Base-by-base conservation (phyloP, 2,113 vertebrate genomes). In the Macquaria australasica region DNA sequence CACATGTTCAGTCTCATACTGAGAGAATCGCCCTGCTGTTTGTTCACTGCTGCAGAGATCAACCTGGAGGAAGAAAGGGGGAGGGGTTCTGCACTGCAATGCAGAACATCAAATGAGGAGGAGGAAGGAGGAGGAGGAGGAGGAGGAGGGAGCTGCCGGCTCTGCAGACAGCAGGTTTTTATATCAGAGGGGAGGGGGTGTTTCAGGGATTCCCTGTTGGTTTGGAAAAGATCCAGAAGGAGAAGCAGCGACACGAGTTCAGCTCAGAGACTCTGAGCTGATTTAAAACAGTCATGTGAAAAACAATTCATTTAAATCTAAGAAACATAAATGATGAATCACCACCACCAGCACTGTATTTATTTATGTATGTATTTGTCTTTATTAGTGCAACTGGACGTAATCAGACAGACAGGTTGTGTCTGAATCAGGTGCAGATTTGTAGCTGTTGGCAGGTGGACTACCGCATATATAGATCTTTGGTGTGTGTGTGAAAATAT, bases 41-140 rank as follows among this genome's bases (percentile, higher is more conserved):
- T 87, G 70, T 81, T 81, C 70, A 6, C 73, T 86, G 87, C 87
- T 77, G 92, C 83, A 90, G 81, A 90, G 88, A 85, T 73, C 71
- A 82, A 81, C 75, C 75, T 81, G 64, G 34, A 48, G 78, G 83
- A 15, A 68, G 66, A 48, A n/a, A 51, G 41, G 10, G 39, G 53
- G 18, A 25, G 62, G 59, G 28, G 66, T 45, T 41, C 39, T 75
- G 77, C 77, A 91, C 86, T n/a, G 91, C 86, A 92, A 87, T 91
- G 90, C 91, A 92, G 86, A 90, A 86, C 79, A 85, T 90, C 68
- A 81, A 11, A 56, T 75, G 69, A 75, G 66, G 43, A 77, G 75
- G 75, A n/a, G 71, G 53, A n/a, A 1, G 63, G 25, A 62, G 53
- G 20, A 31, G 68, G 48, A n/a, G 39, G 3, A 6, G 6, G 4